A percentile compares a stretch with the other conserved stretches of the same genome.
These are phyloP conservation scores for Cryptosula pallasiana DNA, from an alignment of 2,888 invertebrate species.

Conservation along the genomic window DNA sequence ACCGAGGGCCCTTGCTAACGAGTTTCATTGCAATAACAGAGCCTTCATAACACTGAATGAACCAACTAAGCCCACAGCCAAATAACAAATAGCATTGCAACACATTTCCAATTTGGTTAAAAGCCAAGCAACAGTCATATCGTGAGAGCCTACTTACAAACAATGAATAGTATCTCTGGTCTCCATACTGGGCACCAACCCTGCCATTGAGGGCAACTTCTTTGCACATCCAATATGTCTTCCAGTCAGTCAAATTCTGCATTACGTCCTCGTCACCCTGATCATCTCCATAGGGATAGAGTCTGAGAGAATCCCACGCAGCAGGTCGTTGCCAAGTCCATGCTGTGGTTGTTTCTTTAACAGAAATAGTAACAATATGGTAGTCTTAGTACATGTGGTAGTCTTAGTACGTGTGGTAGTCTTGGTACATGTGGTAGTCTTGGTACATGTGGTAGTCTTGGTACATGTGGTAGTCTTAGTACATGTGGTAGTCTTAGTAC, in stretches of 20 bases:
- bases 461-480: background rate
- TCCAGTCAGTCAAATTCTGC: background rate
- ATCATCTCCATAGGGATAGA: conserved; percentile 26
- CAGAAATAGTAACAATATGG: too few relatives aligned
- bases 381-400: too few relatives aligned
- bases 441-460: background rate
- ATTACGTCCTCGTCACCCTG: conserved; percentile 19
- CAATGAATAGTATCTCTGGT: background rate
- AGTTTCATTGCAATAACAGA: too few relatives aligned
- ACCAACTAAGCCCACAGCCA: too few relatives aligned
- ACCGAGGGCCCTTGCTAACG: too few relatives aligned
- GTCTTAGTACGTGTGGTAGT: background rate
- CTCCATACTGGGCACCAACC: background rate
- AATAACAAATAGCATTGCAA: too few relatives aligned
- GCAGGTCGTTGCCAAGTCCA: background rate
- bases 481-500: background rate
- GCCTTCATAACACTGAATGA: too few relatives aligned
- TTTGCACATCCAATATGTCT: background rate
- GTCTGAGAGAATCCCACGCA: conserved; percentile 19
- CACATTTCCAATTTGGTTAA: too few relatives aligned
- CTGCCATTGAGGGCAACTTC: background rate
- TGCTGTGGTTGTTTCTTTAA: background rate
- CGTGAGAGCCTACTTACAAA: background rate
- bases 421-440: background rate
- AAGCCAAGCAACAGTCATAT: too few relatives aligned